A percentile compares a stretch with the other conserved stretches of the same genome.
Evolutionary conservation across 2,797 vertebrate species (phyloP).

Genomic region (Pseudotriccus pelzelni): DNA sequence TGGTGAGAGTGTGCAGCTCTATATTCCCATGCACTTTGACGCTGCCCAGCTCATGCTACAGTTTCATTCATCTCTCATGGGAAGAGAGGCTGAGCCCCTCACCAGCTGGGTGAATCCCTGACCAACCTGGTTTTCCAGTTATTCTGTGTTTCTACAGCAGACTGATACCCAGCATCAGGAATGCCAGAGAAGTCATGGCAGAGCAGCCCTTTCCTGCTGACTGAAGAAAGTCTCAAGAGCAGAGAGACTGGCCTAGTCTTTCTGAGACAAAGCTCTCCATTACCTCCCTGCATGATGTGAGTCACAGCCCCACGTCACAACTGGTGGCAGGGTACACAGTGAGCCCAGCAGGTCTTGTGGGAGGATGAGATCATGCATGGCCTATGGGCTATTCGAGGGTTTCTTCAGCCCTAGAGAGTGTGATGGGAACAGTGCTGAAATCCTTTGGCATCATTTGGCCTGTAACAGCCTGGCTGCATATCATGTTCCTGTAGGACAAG

Average conservation of each 20-base stretch:
- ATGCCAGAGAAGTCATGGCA: background rate
- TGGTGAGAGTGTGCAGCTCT: background rate
- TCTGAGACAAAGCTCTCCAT: background rate
- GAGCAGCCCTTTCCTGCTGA: background rate
- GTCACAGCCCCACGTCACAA: background rate
- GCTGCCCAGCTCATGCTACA: background rate
- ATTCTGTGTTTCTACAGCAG: background rate
- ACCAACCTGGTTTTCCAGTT: background rate
- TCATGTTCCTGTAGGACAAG: background rate
- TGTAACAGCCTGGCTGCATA: background rate
- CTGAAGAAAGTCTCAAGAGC: background rate
- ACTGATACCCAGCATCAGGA: background rate
- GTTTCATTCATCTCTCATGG: background rate
- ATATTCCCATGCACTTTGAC: rapidly evolving
- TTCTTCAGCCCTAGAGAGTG: background rate
- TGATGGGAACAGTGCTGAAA: background rate
- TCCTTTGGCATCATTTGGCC: background rate
- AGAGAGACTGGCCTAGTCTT: background rate
- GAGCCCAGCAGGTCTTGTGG: background rate
- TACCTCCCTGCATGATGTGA: background rate
- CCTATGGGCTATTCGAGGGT: background rate
- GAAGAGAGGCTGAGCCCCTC: background rate
- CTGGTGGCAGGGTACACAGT: background rate
- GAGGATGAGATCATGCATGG: background rate
- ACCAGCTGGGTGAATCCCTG: background rate